Evolutionary conservation across 2,113 vertebrate genomes (phyloP).

Genomic region (Corythornis vintsioides): DNA sequence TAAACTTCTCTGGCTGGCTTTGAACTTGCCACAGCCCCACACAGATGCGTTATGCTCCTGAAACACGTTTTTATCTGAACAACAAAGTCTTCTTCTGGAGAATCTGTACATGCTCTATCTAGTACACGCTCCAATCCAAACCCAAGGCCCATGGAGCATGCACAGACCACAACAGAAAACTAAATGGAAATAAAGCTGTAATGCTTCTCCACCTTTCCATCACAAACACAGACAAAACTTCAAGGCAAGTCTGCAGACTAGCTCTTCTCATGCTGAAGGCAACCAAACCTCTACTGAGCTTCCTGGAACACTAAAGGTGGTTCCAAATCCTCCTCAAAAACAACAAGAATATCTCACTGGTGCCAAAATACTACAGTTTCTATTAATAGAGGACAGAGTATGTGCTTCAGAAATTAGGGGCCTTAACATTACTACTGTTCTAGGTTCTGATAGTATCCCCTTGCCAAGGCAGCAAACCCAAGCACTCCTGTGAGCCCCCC

Average conservation of each 20-base stretch:
- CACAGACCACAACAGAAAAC: not conserved
- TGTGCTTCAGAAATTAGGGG: not conserved
- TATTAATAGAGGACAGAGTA: not conserved
- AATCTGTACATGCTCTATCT: not conserved
- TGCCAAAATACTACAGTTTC: not conserved
- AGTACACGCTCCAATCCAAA: not conserved
- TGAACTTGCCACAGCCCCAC: slow-evolving; percentile 10
- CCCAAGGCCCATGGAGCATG: not conserved
- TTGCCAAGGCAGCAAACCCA: not conserved
- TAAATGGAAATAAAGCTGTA: not conserved
- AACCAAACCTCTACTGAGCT: not conserved
- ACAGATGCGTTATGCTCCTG: slow-evolving; percentile 44
- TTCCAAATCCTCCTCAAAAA: not conserved
- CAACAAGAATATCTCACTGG: not conserved
- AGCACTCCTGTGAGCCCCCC: not conserved
- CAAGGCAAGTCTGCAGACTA: not conserved
- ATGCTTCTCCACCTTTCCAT: not conserved
- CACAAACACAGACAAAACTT: not conserved
- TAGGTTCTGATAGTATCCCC: not conserved
- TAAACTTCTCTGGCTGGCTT: slow-evolving; percentile 41
- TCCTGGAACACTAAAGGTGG: not conserved
- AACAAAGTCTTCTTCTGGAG: slow-evolving; percentile 25
- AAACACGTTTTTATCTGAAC: not conserved
- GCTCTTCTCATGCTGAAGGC: not conserved
- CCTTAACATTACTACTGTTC: not conserved